Percentiles rank a stretch among this genome's conserved stretches.
These are phyloP conservation scores for Pseudopleuronectes americanus DNA, from an alignment of 2,797 vertebrate genomes.

Conservation along the genomic window DNA sequence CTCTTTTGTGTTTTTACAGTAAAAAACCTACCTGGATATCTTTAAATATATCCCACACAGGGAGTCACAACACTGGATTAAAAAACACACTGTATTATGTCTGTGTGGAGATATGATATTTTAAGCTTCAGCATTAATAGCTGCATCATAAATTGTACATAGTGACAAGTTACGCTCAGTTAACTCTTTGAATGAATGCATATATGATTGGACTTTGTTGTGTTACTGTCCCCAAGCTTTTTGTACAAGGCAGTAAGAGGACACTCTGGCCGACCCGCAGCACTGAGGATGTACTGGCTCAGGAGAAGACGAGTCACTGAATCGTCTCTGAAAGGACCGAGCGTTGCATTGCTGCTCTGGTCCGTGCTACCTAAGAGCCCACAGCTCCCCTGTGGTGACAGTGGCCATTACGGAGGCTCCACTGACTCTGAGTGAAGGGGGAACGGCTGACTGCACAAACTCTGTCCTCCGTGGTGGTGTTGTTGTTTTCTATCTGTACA, in stretches of 20 bases:
- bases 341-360: slow-evolving; percentile 42
- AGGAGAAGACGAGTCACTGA: slow-evolving; percentile 23
- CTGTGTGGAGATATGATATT: slow-evolving; percentile 25
- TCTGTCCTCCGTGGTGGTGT: slow-evolving; percentile 45
- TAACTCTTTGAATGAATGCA: slow-evolving; percentile 45
- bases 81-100: slow-evolving; percentile 31
- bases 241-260: slow-evolving; percentile 30
- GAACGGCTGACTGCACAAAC: slow-evolving; percentile 46
- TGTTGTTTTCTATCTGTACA: slow-evolving; percentile 34
- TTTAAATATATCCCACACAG: slow-evolving; percentile 44
- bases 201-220: slow-evolving; percentile 16
- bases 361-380: slow-evolving; percentile 49
- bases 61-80: slow-evolving; percentile 79
- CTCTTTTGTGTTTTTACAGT: slow-evolving; percentile 42
- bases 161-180: slow-evolving; percentile 3
- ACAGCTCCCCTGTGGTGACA: slow-evolving; percentile 26
- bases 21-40: slow-evolving; percentile 18
- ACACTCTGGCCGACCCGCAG: slow-evolving; percentile 33
- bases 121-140: slow-evolving; percentile 14
- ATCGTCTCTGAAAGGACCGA: slow-evolving; percentile 34
- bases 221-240: slow-evolving; percentile 36
- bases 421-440: slow-evolving; percentile 46
- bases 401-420: slow-evolving; percentile 40
- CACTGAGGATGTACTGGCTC: slow-evolving; percentile 46
- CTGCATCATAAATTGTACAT: slow-evolving; percentile 44